Base-by-base conservation (phyloP, 2,888 invertebrate genomes). In the Pseudococcus jackbeardsleyi region DNA sequence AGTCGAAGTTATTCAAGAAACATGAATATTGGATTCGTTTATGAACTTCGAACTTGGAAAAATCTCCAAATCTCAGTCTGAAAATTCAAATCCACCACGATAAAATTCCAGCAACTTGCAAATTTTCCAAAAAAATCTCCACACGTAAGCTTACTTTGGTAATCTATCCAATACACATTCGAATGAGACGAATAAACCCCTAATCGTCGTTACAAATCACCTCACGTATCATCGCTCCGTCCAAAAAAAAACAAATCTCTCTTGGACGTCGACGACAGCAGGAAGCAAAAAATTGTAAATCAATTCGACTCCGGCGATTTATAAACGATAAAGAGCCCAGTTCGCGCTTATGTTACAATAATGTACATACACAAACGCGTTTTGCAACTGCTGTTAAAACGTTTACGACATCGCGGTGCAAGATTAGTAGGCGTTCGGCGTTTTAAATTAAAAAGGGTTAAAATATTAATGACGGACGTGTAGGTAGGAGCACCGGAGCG, bases 371-470 rank as follows among this genome's bases (percentile, higher is more conserved):
- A 42, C 79, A 46, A 42, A 39, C 42, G n/a, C 42, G 79, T 79
- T 79, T 79, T 33, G 79, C 79, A 42, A 79, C 42, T 42, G 79
- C n/a, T 42, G 79, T 79, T 79, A 42, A 79, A 79, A 79, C 42
- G 79, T 79, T 79, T 79, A 79, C 79, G 42, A 33, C 59, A 42
- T 33, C 26, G 26, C 15, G 33, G 33, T 42, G 79, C 9, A n/a
- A 39, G 42, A 79, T 79, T 42, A 42, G 79, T 79, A 79, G 79
- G 79, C 79, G 79, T 42, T 39, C 79, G 79, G 79, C 42, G n/a
- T 79, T 79, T 79, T 79, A 42, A 72, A 79, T 79, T 79, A 79
- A 79, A 79, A 79, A 79, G 79, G 79, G 79, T 79, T 79, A 79
- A 79, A 79, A 79, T 79, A 79, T 79, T 79, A 79, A 79, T 42